A percentile compares a stretch with the other conserved stretches of the same genome.
Conservation (phyloP, 2,797 vertebrate species). For the Gadopsis bispinosus region DNA sequence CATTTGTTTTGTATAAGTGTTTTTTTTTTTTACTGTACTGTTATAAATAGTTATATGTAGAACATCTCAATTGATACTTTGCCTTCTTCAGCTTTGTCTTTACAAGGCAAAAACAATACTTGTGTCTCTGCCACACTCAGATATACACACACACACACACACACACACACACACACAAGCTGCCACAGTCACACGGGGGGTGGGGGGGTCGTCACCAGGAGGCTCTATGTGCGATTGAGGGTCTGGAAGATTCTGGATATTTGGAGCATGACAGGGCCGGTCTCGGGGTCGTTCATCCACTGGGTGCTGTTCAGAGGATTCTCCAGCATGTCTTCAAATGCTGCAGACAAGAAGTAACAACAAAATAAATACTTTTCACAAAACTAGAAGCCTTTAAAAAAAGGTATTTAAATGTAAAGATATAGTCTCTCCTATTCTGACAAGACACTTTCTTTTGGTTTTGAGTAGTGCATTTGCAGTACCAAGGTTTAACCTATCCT, state of each 20-base stretch:
- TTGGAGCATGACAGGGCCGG: slow-evolving; percentile 98
- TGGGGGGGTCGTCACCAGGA: slow-evolving; percentile 57
- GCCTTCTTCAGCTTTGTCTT: slow-evolving; percentile 70
- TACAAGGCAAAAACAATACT: slow-evolving; percentile 76
- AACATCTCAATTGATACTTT: slow-evolving; percentile 76
- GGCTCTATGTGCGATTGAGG: slow-evolving; percentile 94
- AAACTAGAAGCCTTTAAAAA: not conserved
- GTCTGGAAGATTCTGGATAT: slow-evolving; percentile 99
- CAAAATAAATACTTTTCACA: not conserved
- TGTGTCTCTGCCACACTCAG: slow-evolving; percentile 58
- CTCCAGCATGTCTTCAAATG: slow-evolving; percentile 99
- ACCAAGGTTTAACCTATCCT: too few relatives aligned
- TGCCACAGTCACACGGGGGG: slow-evolving; percentile 72
- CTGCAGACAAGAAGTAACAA: slow-evolving; percentile 77
- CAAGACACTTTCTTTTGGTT: not conserved
- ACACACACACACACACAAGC: slow-evolving; percentile 58
- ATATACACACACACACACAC: slow-evolving; percentile 44
- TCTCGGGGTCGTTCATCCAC: slow-evolving; percentile 99
- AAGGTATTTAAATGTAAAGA: not conserved
- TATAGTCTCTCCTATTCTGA: not conserved
- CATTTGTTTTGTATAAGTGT: slow-evolving; percentile 79
- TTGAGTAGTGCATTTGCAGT: too few relatives aligned
- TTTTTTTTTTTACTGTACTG: slow-evolving; percentile 76
- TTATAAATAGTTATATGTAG: slow-evolving; percentile 85
- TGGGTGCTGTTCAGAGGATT: slow-evolving; percentile 99